Evolutionary conservation across 1,140 invertebrate genomes (phyloP).

Genomic region (Pteromalus puparum): DNA sequence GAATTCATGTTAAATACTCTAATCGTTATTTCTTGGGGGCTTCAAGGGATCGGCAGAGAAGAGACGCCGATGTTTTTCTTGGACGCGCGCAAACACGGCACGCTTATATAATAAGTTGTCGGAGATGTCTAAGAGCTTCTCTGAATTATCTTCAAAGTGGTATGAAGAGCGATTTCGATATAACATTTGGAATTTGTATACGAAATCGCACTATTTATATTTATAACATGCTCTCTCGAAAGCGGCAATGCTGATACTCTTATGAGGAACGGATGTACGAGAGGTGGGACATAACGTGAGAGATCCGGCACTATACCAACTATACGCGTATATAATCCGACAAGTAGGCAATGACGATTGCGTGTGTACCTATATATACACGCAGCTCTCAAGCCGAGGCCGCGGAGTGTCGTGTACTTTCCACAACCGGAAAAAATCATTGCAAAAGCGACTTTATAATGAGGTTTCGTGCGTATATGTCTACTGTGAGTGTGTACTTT

Average conservation of each 20-base stretch:
- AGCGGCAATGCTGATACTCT: background rate
- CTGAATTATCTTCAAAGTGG: too few species aligned
- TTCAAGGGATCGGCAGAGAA: background rate
- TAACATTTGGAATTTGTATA: too few species aligned
- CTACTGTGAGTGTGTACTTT: background rate
- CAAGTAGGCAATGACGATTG: background rate
- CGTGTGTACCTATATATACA: background rate
- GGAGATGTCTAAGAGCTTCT: too few species aligned
- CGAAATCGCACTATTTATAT: background rate
- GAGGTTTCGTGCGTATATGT: background rate
- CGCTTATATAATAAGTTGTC: too few species aligned
- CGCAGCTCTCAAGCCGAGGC: background rate
- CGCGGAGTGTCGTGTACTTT: background rate
- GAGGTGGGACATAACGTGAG: background rate
- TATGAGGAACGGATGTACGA: background rate
- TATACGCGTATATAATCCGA: too few species aligned
- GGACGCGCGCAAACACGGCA: too few species aligned
- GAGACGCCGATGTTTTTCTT: too few species aligned
- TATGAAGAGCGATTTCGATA: too few species aligned
- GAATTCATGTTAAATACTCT: background rate
- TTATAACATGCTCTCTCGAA: background rate
- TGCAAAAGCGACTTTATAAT: background rate
- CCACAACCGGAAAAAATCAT: background rate
- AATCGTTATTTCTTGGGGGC: background rate
- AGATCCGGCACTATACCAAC: background rate